Evolutionary conservation across 2,113 vertebrate genomes (phyloP), one percentile per base, ranked within the genome.

Genomic region (Clarias batrachus): DNA sequence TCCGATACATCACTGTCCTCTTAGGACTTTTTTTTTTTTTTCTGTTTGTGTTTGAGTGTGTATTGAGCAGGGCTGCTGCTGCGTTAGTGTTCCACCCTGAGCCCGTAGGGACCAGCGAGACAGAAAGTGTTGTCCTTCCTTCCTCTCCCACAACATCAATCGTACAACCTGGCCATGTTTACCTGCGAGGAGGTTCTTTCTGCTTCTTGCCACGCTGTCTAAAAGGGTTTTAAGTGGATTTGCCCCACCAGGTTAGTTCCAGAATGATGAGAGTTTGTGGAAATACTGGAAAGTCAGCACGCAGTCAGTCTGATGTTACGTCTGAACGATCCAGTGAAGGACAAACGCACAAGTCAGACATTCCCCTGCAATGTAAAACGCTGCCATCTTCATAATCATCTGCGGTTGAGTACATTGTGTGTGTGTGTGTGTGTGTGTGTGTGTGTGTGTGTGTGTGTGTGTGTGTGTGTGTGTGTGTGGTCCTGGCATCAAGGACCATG

Each of bases 141-240:
- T 93, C 93, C 92, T 91, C 79, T 90, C 89, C 89, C 92, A 87
- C 90, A 86, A 91, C 91, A 94, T 92, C 92, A 92, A 91, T 92
- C 89, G 80, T 91, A 92, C 93, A 94, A 94, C 93, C 93, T 93
- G 93, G 92, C 88, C 92, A 90, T 91, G 92, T 94, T 92, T 93
- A 93, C 94, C 92, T 68, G 88, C 27, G 92, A 95, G 93, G 94
- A 94, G 92, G 86, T 89, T 92, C 92, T 92, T 91, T 94, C 91
- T 90, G 79, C 92, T 89, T 86, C 90, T 52, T 90, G 92, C 92
- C 90, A 94, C 91, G 90, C 90, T 92, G 91, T 92, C 91, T 94
- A 94, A 95, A 94, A 93, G 94, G 94, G 94, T 95, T 95, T 92
- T 93, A 94, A 95, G 93, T 94, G 95, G 94, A 96, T 96, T 96